Evolutionary conservation across 2,113 vertebrate genomes (phyloP).

Genomic region (Alligator mississippiensis): DNA sequence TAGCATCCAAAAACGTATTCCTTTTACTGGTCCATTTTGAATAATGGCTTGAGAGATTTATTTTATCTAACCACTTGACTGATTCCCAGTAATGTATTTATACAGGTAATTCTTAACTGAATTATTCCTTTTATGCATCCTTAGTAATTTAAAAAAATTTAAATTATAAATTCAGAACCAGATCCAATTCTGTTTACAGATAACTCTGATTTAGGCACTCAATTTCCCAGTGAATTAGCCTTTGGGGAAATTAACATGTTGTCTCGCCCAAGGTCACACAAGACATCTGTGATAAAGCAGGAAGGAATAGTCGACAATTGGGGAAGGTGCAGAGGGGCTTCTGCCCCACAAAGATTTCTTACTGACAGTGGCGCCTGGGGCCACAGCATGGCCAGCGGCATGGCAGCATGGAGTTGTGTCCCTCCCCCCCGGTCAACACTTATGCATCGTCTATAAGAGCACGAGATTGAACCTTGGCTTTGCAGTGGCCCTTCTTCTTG

Average conservation of each 20-base stretch:
- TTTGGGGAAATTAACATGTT: too few relatives aligned
- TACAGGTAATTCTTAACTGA: not conserved
- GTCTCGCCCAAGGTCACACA: not conserved
- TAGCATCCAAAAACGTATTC: too few relatives aligned
- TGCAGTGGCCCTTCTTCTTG: not conserved
- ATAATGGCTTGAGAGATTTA: not conserved
- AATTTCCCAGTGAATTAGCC: too few relatives aligned
- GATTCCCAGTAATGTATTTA: accelerated
- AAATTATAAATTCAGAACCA: not conserved
- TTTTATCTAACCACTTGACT: accelerated
- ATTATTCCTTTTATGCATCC: accelerated
- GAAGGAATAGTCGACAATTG: too few relatives aligned
- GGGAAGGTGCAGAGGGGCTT: too few relatives aligned
- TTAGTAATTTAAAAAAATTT: not conserved
- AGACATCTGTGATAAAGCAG: not conserved
- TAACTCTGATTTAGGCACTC: not conserved
- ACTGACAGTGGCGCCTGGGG: too few relatives aligned
- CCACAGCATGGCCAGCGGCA: too few relatives aligned
- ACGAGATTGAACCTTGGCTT: not conserved
- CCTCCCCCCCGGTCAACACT: too few relatives aligned
- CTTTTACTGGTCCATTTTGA: not conserved
- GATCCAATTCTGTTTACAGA: not conserved
- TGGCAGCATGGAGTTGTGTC: too few relatives aligned
- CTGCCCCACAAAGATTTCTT: too few relatives aligned
- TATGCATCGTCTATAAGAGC: too few relatives aligned